Evolutionary conservation across 2,113 vertebrate genomes (phyloP), one percentile per base, ranked within the genome.

Genomic region (Protomyctophum bolini): DNA sequence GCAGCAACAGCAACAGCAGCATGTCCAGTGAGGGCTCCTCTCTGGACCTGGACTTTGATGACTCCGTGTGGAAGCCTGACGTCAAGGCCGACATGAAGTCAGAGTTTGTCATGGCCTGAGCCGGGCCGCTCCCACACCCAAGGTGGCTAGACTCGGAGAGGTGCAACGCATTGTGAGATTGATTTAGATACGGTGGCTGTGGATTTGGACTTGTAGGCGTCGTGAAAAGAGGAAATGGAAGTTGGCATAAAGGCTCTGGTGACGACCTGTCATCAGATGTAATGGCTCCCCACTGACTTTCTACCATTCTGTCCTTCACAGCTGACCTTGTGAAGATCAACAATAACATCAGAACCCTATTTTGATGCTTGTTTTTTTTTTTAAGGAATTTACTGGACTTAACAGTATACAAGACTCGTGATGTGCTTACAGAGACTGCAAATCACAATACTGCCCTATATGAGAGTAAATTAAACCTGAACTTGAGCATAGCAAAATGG

Each of bases 31-130:
- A 94, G 28, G 92, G 95, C 85, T 97, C 96, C 88, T 97, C 96
- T 87, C 90, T 98, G 59, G 97, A 98, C 90, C 93, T 97, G 83
- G 96, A 97, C 93, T 98, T 97, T 77, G 97, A 99, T 75, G 97
- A 98, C 87, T 97, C 97, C 0, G 94, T 98, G 57, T 98, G 97
- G 97, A 98, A 98, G 82, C 96, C 97, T 0, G 97, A 98, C 75
- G 97, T 98, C 81, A 98, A 99, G 88, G 95, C 97, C 0, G 97
- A 99, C 87, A 88, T 99, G 89, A 98, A 98, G 91, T 95, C 97
- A 0, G 97, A 98, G 86, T 99, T 96, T 5, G 95, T 98, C 70
- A 95, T 99, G 95, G 97, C 97, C 85, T 98, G 93, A 92, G 69
- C 28, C 55, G 1, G 6, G 33, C 46, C 6, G 66, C 65, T 21